Evolutionary conservation across 1,140 invertebrate species (phyloP).

Genomic region (Mya arenaria): DNA sequence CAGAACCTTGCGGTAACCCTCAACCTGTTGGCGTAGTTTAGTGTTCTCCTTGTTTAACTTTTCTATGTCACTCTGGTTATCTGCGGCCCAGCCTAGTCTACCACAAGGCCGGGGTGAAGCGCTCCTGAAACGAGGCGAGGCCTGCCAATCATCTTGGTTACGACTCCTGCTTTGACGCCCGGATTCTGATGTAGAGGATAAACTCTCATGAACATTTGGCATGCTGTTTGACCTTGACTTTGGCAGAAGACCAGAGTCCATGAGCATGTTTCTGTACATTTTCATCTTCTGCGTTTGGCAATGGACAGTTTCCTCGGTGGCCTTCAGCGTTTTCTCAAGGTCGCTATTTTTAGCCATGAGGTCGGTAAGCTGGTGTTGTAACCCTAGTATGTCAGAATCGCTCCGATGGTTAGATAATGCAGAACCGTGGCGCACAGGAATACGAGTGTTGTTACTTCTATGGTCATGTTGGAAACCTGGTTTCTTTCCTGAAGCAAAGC

Average conservation of each 20-base stretch:
- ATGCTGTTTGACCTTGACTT: slow-evolving; percentile 45
- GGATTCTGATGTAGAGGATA: background rate
- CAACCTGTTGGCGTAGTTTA: slow-evolving; percentile 40
- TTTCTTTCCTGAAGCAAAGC: too few relatives aligned
- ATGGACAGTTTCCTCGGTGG: slow-evolving; percentile 48
- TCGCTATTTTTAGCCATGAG: slow-evolving; percentile 2
- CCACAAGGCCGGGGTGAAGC: background rate
- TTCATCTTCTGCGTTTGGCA: slow-evolving; percentile 54
- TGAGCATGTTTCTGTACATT: slow-evolving; percentile 30
- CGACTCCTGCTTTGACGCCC: background rate
- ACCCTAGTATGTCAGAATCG: too few relatives aligned
- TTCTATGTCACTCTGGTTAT: background rate
- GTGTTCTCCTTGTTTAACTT: slow-evolving; percentile 24
- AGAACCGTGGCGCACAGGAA: background rate
- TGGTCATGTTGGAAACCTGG: background rate
- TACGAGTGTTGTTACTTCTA: slow-evolving; percentile 10
- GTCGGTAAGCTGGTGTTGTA: slow-evolving; percentile 9
- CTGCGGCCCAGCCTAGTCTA: background rate
- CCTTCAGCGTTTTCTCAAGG: slow-evolving; percentile 32
- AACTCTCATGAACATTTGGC: background rate
- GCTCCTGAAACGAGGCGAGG: background rate
- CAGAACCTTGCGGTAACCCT: slow-evolving; percentile 41
- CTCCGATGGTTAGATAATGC: background rate
- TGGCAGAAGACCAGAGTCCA: slow-evolving; percentile 13
- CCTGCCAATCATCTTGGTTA: background rate